A percentile compares a stretch with the other conserved stretches of the same genome.
phyloP scores from a whole-genome alignment of 2,113 vertebrate genomes.

The Hyperoodon ampullatus region DNA sequence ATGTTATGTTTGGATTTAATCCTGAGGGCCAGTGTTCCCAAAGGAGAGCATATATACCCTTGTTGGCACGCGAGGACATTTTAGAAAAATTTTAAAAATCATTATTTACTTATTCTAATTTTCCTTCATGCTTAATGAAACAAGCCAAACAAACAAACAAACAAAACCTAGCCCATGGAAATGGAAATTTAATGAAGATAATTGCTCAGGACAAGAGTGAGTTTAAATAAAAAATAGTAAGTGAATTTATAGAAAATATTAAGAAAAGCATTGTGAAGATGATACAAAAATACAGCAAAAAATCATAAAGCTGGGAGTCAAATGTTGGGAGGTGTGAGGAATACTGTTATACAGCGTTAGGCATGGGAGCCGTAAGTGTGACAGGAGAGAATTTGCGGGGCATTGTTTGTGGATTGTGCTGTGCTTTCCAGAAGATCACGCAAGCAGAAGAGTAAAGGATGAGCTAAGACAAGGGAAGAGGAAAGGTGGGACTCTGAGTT shows the following conservation, averaged over 20 bases:
- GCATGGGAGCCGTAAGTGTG: rapidly evolving
- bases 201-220: not conserved
- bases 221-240: not conserved
- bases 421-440: not conserved
- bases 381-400: rapidly evolving
- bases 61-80: not conserved
- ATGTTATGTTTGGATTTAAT: not conserved
- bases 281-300: not conserved
- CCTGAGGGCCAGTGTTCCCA: not conserved
- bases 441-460: rapidly evolving
- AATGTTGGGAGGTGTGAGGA: not conserved
- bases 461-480: not conserved
- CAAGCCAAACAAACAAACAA: not conserved
- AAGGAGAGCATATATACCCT: not conserved
- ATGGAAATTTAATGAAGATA: conserved; percentile 14
- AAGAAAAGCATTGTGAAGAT: not conserved
- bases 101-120: not conserved
- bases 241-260: not conserved
- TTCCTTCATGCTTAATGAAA: not conserved
- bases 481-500: too few species aligned
- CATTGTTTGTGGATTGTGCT: not conserved
- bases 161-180: not conserved
- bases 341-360: not conserved
- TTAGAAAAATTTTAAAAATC: not conserved
- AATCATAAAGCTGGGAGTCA: not conserved